Evolutionary conservation across 2,797 vertebrate species (phyloP), one percentile per base, ranked within the genome.

Genomic region (Thripadectes ignobilis): DNA sequence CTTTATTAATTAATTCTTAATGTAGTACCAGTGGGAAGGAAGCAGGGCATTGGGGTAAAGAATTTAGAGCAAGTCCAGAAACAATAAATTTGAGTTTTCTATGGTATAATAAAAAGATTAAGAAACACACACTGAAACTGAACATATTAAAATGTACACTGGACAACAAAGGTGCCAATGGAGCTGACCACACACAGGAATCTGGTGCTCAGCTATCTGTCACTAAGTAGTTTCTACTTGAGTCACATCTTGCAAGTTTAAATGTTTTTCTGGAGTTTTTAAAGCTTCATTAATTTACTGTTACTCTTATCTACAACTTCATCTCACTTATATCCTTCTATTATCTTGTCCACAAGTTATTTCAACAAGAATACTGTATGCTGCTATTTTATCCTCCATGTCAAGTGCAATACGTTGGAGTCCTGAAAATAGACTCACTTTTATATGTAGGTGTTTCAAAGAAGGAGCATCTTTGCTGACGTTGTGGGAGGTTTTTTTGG

Each of bases 1-100:
- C 54, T 69, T 82, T 86, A 41, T 67, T 34, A 76, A 62, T 81
- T 41, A 77, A 63, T 83, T 72, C 34, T 41, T 75, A 75, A 69
- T 66, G 8, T 41, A 51, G 5, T 13, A 20, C 14, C 4, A 66
- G 15, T 32, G 1, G 0, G 12, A 71, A 27, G 38, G 24, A 77
- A 54, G n/a, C 11, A 46, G 6, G 6, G 4, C 2, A 1, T 2
- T 12, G 3, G 5, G 2, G 4, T 10, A 52, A 69, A 51, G 17
- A 69, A 72, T 59, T 71, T 62, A 75, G 9, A 89, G 19, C 62
- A 17, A 77, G 32, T 81, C 29, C 73, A 75, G 23, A 66, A 26
- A 61, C 8, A 69, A 8, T 19, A 87, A 62, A 89, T 68, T 36
- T 24, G 68, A 55, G 20, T 81, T 87, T 73, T 68, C 32, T 36